phyloP scores from a whole-genome alignment of 2,888 invertebrate species.

The Coleophora deauratella region DNA sequence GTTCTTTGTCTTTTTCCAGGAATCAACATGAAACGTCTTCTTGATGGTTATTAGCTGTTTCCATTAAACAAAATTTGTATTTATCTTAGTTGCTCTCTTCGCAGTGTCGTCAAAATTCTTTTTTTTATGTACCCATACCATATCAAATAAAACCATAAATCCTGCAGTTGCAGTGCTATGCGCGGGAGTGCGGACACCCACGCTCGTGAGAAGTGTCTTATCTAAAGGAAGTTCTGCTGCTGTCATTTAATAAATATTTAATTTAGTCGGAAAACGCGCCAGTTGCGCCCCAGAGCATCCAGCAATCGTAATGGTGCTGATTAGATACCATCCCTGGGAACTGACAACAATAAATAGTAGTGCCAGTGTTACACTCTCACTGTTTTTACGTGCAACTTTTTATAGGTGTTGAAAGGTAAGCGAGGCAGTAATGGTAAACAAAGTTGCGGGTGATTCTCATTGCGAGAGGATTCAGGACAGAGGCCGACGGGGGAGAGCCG shows the following conservation, averaged over 20 bases:
- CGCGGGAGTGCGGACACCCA: constrained; percentile 6
- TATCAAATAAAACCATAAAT: too few relatives aligned
- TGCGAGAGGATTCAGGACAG: constrained; percentile 3
- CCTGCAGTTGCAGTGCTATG: neutral
- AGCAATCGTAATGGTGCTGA: constrained; percentile 58
- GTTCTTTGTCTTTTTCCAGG: too few relatives aligned
- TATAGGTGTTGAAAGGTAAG: constrained; percentile 14
- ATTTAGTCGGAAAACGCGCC: constrained; percentile 49
- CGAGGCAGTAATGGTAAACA: constrained; percentile 16
- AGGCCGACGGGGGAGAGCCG: neutral
- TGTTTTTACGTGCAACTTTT: neutral
- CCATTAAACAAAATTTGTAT: too few relatives aligned
- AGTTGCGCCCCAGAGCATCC: constrained; percentile 37
- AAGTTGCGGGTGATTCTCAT: constrained; percentile 6
- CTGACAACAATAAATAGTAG: constrained; percentile 48
- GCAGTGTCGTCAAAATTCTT: too few relatives aligned
- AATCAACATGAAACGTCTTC: too few relatives aligned
- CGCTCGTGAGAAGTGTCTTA: constrained; percentile 50
- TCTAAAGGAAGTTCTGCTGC: constrained; percentile 50
- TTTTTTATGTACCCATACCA: too few relatives aligned
- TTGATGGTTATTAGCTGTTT: too few relatives aligned
- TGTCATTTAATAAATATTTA: constrained; percentile 58
- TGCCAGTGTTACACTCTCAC: constrained; percentile 31
- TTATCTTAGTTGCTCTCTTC: too few relatives aligned
- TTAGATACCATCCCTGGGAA: constrained; percentile 68